Evolutionary conservation across 1,140 invertebrate genomes (phyloP).

Genomic region (Leguminivora glycinivorella): DNA sequence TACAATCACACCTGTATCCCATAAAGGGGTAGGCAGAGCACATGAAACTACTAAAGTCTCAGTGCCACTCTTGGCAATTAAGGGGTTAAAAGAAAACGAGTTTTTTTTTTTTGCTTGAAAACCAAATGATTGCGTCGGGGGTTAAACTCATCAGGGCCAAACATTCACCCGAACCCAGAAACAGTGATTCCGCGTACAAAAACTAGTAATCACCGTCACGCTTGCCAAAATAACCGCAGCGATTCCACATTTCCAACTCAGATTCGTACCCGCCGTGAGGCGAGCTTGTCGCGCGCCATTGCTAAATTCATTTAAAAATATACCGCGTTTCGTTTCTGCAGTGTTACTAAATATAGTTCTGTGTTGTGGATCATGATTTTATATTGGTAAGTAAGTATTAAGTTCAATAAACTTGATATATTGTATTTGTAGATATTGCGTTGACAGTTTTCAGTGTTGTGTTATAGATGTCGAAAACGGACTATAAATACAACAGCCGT

Average conservation of each 20-base stretch:
- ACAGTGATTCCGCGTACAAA: not conserved
- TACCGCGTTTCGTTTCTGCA: constrained; percentile 43
- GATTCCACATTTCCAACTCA: constrained; percentile 56
- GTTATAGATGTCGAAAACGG: not conserved
- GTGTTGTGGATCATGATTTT: constrained; percentile 56
- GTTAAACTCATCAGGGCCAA: not conserved
- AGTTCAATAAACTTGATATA: not conserved
- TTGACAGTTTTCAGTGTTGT: not conserved
- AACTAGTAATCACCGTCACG: not conserved
- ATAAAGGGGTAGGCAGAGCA: no score
- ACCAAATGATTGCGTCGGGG: no score
- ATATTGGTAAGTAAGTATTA: constrained; percentile 63
- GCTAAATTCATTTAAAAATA: constrained; percentile 34
- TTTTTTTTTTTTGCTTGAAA: no score
- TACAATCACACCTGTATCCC: no score
- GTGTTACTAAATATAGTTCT: constrained; percentile 35
- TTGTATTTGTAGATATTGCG: not conserved
- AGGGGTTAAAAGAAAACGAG: no score
- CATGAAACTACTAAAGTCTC: no score
- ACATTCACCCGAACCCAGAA: constrained; percentile 7
- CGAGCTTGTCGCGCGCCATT: constrained; percentile 35
- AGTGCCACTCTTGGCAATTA: no score
- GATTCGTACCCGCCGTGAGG: not conserved
- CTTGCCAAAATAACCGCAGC: constrained; percentile 35
- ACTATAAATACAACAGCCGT: not conserved